Evolutionary conservation across 2,888 invertebrate species (phyloP).

Genomic region (Cactoblastis cactorum): DNA sequence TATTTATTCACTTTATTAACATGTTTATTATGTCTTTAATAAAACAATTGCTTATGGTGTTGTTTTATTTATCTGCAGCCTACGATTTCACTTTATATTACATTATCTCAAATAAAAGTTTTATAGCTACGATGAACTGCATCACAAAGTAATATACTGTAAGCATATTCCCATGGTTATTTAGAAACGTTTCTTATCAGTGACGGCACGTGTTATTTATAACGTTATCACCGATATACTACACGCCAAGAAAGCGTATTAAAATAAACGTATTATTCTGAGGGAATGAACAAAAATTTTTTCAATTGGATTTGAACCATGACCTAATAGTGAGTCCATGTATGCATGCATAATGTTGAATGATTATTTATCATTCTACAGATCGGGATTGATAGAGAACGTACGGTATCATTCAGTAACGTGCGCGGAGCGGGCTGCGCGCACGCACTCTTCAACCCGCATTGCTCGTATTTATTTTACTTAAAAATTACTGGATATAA

Average conservation of each 20-base stretch:
- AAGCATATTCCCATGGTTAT: not conserved
- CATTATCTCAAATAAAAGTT: no score
- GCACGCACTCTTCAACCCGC: constrained; percentile 28
- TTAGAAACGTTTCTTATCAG: not conserved
- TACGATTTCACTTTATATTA: not conserved
- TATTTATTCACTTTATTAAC: constrained; percentile 77
- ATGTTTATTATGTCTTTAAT: constrained; percentile 79
- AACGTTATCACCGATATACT: not conserved
- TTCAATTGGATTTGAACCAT: constrained; percentile 27
- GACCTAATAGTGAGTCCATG: constrained; percentile 40
- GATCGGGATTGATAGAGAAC: constrained; percentile 41
- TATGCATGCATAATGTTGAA: constrained; percentile 46
- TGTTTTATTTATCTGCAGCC: constrained; percentile 33
- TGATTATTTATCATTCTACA: constrained; percentile 52
- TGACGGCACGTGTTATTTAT: not conserved
- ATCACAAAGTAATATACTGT: not conserved
- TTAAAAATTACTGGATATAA: constrained; percentile 1
- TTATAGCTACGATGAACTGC: no score
- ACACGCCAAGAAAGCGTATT: not conserved
- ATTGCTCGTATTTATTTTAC: constrained; percentile 25
- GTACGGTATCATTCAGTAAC: constrained; percentile 55
- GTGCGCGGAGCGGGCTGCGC: constrained; percentile 29
- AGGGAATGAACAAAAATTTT: not conserved
- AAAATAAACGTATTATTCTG: not conserved
- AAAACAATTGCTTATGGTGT: constrained; percentile 71